phyloP scores from a whole-genome alignment of 2,113 vertebrate genomes.

The Hypomesus transpacificus region DNA sequence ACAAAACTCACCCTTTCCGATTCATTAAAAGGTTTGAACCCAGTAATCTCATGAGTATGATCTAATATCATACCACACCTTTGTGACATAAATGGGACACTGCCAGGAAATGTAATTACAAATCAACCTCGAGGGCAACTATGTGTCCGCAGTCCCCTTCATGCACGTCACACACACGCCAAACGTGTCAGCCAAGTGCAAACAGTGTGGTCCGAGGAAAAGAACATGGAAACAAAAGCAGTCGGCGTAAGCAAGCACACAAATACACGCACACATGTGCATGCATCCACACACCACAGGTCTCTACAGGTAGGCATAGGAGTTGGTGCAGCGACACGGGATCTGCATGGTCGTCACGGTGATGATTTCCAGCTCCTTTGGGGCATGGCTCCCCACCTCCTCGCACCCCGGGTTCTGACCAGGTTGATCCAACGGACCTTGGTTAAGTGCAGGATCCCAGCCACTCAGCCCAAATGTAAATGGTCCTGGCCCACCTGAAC shows the following conservation, averaged over 20 bases:
- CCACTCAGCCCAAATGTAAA: conserved; percentile 84
- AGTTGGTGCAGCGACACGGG: conserved; percentile 93
- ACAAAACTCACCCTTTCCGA: conserved; percentile 45
- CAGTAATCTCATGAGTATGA: not conserved
- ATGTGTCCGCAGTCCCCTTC: not conserved
- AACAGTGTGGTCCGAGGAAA: too few species aligned
- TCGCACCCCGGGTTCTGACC: conserved; percentile 69
- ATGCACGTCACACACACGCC: too few species aligned
- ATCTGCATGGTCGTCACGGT: conserved; percentile 96
- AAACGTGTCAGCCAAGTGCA: too few species aligned
- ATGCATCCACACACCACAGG: conserved; percentile 26
- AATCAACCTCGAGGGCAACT: not conserved
- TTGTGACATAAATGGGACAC: too few species aligned
- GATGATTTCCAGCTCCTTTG: conserved; percentile 92
- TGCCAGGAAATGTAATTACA: too few species aligned
- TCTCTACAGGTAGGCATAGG: conserved; percentile 90
- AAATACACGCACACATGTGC: not conserved
- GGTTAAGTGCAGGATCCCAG: conserved; percentile 61
- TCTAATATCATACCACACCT: conserved; percentile 14
- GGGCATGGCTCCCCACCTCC: conserved; percentile 61
- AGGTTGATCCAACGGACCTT: conserved; percentile 74
- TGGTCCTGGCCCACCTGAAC: conserved; percentile 93
- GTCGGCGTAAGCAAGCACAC: conserved; percentile 12
- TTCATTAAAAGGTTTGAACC: not conserved
- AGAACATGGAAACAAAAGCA: too few species aligned